Evolutionary conservation across 2,113 vertebrate genomes (phyloP).

Genomic region (Phylloscopus trochiloides): DNA sequence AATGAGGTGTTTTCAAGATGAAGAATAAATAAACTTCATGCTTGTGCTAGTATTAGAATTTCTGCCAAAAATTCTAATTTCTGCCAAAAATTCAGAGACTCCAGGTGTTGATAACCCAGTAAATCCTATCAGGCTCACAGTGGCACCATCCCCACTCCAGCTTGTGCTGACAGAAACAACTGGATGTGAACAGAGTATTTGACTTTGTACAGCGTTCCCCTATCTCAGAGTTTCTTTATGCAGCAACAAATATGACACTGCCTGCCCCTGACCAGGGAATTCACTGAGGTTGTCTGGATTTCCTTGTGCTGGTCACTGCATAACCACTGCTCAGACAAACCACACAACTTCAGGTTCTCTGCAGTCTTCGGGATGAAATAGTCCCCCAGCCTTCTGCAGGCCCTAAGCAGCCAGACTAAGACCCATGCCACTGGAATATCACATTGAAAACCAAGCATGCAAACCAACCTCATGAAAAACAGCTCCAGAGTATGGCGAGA

Average conservation of each 20-base stretch:
- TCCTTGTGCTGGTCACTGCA: background rate
- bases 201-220: background rate
- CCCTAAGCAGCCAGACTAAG: background rate
- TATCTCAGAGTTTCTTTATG: background rate
- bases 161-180: background rate
- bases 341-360: background rate
- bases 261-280: background rate
- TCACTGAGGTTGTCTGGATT: background rate
- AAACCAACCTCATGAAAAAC: slow-evolving; percentile 94
- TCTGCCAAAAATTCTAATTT: background rate
- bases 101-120: background rate
- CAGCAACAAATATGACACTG: background rate
- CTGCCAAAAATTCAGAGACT: background rate
- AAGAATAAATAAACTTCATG: background rate
- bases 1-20: background rate
- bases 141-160: background rate
- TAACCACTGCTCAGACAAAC: background rate
- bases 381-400: background rate
- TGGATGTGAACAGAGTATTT: background rate
- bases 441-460: background rate
- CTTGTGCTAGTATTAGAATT: background rate
- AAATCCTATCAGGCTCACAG: background rate
- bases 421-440: background rate
- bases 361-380: background rate
- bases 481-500: slow-evolving; percentile 95